Conservation (phyloP, 2,888 invertebrate genomes). For the Perithous albicinctus region DNA sequence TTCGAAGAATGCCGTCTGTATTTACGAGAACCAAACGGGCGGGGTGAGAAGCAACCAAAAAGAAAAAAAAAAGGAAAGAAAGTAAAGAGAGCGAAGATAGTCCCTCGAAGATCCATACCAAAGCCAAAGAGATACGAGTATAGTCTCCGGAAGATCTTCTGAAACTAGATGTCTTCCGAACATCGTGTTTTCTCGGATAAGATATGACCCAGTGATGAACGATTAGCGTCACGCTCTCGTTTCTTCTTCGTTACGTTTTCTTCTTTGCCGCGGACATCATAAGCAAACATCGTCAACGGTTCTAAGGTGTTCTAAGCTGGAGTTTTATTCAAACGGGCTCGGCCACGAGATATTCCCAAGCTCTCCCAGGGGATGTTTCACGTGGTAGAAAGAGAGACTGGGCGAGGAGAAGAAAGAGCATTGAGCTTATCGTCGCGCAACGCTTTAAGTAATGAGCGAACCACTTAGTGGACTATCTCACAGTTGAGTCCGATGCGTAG, state of each 20-base stretch:
- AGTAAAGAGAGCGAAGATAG: neutral
- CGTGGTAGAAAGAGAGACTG: constrained; percentile 20
- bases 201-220: constrained; percentile 27
- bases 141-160: constrained; percentile 8
- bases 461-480: constrained; percentile 62
- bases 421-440: constrained; percentile 58
- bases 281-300: constrained; percentile 45
- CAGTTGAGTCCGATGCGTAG: constrained; percentile 39
- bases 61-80: neutral
- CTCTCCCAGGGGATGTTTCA: constrained; percentile 28
- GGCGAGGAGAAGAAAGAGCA: too few relatives aligned
- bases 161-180: constrained; percentile 1
- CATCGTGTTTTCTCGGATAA: constrained; percentile 36
- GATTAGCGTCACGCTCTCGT: neutral
- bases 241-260: constrained; percentile 1
- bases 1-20: constrained; percentile 32
- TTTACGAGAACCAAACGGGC: constrained; percentile 6
- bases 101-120: neutral
- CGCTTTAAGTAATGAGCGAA: constrained; percentile 62
- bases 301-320: constrained; percentile 21
- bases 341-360: constrained; percentile 12
- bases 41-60: too few relatives aligned
- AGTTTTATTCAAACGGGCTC: constrained; percentile 23
- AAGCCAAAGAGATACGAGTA: neutral
- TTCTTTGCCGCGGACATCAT: neutral